Base-by-base conservation (phyloP, 2,113 vertebrate genomes). In the Caretta caretta region DNA sequence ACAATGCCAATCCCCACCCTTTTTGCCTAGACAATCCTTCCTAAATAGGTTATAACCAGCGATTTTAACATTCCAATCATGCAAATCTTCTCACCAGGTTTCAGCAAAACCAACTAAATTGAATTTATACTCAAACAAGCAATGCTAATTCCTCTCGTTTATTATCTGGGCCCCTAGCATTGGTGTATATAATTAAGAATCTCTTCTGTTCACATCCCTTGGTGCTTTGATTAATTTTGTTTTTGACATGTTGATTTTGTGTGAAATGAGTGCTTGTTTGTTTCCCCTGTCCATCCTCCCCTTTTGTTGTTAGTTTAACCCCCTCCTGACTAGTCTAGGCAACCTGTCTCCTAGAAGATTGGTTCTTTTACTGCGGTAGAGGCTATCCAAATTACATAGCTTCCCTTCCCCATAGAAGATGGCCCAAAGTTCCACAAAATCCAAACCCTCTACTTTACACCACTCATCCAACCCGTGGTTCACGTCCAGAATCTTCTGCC, bases 21-120 rank as follows among this genome's bases (percentile, higher is more conserved):
- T 62, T 81, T 93, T 93, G 69, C 59, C 51, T n/a, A 84, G 59
- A 85, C 75, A 79, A 5, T 69, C 35, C 85, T 96, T 96, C 50
- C 91, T 95, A 87, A 90, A 10, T 49, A 87, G 86, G 49, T 76
- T 89, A 10, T 86, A 11, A 87, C 19, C 53, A 0, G 0, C 89
- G 3, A 1, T 57, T 93, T 92, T 82, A 72, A 56, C 19, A 89
- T 31, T 88, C 50, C 87, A 16, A 85, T n/a, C 0, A 1, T 59
- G 76, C 59, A 86, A 94, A 83, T 93, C 80, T 83, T 82, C 59
- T 42, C 42, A 22, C 27, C 46, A 25, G n/a, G 50, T 90, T 62
- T 87, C 35, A 83, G 78, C 87, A 94, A 81, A 42, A 72, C 1
- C 4, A 11, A 88, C 38, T 42, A 85, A 12, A 24, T 80, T 85